Conservation (phyloP, 2,797 vertebrate species). For the Leucoraja ocellata region DNA sequence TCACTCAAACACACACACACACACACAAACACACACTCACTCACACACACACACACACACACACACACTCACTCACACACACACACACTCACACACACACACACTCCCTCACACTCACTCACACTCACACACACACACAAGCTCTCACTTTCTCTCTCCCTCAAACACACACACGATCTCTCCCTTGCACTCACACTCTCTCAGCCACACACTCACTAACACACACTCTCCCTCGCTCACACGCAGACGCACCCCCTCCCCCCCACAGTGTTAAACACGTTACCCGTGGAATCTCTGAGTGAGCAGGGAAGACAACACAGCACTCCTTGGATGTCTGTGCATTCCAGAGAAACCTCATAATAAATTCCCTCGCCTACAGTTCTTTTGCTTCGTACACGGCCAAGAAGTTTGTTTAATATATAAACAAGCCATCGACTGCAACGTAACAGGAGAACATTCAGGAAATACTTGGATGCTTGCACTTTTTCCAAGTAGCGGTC, state of each 20-base stretch:
- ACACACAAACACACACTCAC: background rate
- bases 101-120: no score
- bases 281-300: background rate
- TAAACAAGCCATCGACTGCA: background rate
- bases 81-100: no score
- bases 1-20: background rate
- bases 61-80: no score
- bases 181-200: background rate
- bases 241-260: background rate
- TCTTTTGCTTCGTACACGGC: background rate
- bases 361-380: background rate
- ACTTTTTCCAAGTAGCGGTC: background rate
- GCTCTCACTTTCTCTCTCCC: no score
- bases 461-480: no score
- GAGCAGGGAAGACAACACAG: accelerated
- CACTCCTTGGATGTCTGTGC: background rate
- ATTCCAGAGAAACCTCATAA: background rate
- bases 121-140: no score
- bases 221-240: background rate
- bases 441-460: background rate
- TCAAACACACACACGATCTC: background rate
- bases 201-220: background rate
- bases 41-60: no score
- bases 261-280: no score
- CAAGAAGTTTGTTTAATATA: background rate